Percentiles rank a stretch among this genome's conserved stretches.
phyloP scores from a whole-genome alignment of 2,888 invertebrate species.

The Drosophila diplacantha region DNA sequence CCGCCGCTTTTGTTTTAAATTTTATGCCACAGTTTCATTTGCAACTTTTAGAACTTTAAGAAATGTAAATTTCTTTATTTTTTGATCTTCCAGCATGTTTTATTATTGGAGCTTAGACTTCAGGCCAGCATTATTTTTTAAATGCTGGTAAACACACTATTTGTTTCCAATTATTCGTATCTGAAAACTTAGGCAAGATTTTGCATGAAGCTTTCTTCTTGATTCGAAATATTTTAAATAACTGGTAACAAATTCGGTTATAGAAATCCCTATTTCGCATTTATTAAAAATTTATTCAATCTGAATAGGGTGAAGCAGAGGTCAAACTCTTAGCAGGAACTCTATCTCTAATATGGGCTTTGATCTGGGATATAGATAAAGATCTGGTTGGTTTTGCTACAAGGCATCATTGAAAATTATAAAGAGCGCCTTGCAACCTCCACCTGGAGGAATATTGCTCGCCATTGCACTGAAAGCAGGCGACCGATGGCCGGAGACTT shows the following conservation, averaged over 20 bases:
- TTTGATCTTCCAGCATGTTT: not conserved
- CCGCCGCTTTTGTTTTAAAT: not conserved
- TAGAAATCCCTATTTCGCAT: not conserved
- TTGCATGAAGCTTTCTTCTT: too few species aligned
- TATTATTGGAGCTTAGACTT: not conserved
- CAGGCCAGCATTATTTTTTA: not conserved
- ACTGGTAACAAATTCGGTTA: too few species aligned
- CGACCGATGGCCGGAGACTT: not conserved
- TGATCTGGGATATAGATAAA: not conserved
- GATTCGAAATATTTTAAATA: not conserved
- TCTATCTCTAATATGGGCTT: not conserved
- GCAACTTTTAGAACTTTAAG: not conserved
- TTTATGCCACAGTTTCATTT: not conserved
- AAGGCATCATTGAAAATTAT: not conserved
- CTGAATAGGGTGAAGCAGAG: not conserved
- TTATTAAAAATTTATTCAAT: not conserved
- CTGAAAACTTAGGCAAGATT: not conserved
- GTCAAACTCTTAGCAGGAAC: not conserved
- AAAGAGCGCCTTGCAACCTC: not conserved
- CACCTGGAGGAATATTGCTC: not conserved
- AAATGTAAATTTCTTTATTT: not conserved
- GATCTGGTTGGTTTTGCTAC: not conserved
- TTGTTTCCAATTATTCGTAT: not conserved
- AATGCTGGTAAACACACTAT: not conserved
- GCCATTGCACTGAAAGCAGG: not conserved